Percentiles rank a stretch among this genome's conserved stretches.
Evolutionary conservation across 2,797 vertebrate species (phyloP).

Genomic region (Muraenolepis orangiensis): DNA sequence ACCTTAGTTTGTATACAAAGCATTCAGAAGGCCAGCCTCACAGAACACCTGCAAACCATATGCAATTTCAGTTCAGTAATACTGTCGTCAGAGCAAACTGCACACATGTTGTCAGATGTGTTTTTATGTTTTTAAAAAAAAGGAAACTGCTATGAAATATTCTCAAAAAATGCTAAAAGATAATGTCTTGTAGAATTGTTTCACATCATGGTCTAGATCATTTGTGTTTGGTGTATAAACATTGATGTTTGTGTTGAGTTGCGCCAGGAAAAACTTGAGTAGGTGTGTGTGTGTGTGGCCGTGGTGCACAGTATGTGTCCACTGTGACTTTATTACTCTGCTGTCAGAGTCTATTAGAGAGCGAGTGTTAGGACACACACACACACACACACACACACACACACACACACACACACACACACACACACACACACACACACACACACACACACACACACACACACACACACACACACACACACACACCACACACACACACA

Average conservation of each 20-base stretch:
- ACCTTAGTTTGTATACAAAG: neutral
- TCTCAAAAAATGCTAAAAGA: too few relatives aligned
- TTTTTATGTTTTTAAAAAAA: too few relatives aligned
- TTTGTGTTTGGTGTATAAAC: neutral
- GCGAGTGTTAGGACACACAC: conserved; percentile 48
- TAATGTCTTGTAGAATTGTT: too few relatives aligned
- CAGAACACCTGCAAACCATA: neutral
- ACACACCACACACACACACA: neutral
- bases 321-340: conserved; percentile 49
- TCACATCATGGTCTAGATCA: too few relatives aligned
- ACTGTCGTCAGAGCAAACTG: too few relatives aligned
- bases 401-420: conserved; percentile 8
- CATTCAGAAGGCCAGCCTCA: neutral
- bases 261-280: neutral
- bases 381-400: conserved; percentile 43
- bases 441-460: neutral
- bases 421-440: neutral
- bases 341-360: conserved; percentile 65
- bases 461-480: neutral
- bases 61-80: neutral
- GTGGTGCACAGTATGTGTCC: conserved; percentile 16
- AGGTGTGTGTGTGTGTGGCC: neutral
- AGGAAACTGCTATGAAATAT: too few relatives aligned
- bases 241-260: neutral
- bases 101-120: too few relatives aligned